Percentiles rank a stretch among this genome's conserved stretches.
phyloP scores from a whole-genome alignment of 1,140 invertebrate genomes.

The Rhynchophorus ferrugineus region DNA sequence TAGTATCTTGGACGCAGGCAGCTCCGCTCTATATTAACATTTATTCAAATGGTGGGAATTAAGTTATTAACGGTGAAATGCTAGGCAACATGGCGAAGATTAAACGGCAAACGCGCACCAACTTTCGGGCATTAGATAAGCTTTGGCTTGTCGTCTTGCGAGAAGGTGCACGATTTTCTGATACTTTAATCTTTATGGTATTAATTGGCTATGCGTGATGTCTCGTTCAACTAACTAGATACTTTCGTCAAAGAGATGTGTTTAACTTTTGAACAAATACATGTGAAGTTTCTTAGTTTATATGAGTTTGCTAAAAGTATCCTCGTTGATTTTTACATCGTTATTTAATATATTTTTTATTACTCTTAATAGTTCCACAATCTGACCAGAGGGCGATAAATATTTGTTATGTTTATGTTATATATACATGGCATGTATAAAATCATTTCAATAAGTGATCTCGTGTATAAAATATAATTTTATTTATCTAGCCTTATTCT shows the following conservation, averaged over 20 bases:
- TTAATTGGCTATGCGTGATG: conserved; percentile 17
- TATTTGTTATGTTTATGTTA: too few relatives aligned
- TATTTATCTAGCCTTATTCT: too few relatives aligned
- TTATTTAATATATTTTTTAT: too few relatives aligned
- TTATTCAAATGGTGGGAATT: conserved; percentile 34
- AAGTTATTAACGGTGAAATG: conserved; percentile 31
- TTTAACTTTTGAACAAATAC: too few relatives aligned
- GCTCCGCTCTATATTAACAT: conserved; percentile 31
- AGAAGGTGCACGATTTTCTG: conserved; percentile 21
- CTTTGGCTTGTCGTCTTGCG: conserved; percentile 26
- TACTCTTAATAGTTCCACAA: too few relatives aligned
- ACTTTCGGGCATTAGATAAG: conserved; percentile 31
- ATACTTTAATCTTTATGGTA: conserved; percentile 17
- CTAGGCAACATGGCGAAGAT: conserved; percentile 25
- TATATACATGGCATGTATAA: too few relatives aligned
- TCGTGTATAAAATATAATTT: too few relatives aligned
- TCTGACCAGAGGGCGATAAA: too few relatives aligned
- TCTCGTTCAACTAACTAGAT: conserved; percentile 2
- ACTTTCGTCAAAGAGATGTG: not conserved
- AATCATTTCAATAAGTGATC: too few relatives aligned
- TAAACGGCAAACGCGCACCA: conserved; percentile 23
- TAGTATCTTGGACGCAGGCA: conserved; percentile 19
- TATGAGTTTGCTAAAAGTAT: too few relatives aligned
- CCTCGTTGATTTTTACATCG: too few relatives aligned
- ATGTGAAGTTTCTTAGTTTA: too few relatives aligned